Percentiles rank a stretch among this genome's conserved stretches.
These are phyloP conservation scores for Pseudococcus viburni DNA, from an alignment of 2,888 invertebrate genomes.

Conservation along the genomic window DNA sequence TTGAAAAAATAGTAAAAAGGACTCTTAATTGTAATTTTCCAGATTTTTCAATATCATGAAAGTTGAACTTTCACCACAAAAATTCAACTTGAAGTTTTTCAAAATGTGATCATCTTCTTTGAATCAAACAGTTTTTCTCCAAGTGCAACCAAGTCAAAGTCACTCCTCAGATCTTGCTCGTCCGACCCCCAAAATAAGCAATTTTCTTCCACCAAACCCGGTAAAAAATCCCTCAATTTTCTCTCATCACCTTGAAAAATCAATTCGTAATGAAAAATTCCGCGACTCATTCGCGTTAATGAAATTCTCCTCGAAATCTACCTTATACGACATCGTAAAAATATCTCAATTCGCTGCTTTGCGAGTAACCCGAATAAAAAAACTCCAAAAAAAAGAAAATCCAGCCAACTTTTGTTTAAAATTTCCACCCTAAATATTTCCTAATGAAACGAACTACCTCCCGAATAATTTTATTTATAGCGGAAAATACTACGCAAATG, in stretches of 20 bases:
- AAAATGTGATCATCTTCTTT: too few species aligned
- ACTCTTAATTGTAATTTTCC: too few species aligned
- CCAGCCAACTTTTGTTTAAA: not conserved
- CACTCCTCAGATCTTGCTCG: too few species aligned
- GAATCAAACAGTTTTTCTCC: too few species aligned
- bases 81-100: too few species aligned
- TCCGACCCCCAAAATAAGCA: too few species aligned
- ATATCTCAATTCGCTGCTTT: not conserved
- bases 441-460: not conserved
- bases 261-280: not conserved
- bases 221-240: not conserved
- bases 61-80: too few species aligned
- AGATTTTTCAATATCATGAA: too few species aligned
- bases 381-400: not conserved
- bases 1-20: too few species aligned
- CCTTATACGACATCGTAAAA: not conserved
- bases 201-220: too few species aligned
- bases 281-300: not conserved
- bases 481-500: not conserved
- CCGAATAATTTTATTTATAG: constrained; percentile 15
- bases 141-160: too few species aligned
- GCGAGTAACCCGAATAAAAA: not conserved
- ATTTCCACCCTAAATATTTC: constrained; percentile 6
- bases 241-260: not conserved
- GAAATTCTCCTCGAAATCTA: not conserved